phyloP scores from a whole-genome alignment of 2,797 vertebrate species.

The Lindbergichthys nudifrons region DNA sequence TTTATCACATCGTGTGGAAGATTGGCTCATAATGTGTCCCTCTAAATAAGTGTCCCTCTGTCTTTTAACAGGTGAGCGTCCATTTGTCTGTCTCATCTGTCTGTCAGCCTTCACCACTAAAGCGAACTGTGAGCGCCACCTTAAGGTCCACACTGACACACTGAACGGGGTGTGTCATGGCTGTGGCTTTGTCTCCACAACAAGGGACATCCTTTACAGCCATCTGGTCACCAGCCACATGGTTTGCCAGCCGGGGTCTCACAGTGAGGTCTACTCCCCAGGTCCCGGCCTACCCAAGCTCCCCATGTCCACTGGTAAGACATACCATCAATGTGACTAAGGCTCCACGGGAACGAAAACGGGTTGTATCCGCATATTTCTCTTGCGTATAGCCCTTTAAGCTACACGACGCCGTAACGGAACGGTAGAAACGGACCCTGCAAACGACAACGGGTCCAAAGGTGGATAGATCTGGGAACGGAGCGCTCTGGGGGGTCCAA shows the following conservation, averaged over 20 bases:
- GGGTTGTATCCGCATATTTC: too few relatives aligned
- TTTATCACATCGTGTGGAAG: background rate
- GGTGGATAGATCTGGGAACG: too few relatives aligned
- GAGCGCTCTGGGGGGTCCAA: too few relatives aligned
- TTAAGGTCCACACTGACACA: conserved; percentile 97
- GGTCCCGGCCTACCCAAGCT: conserved; percentile 86
- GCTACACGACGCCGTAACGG: too few relatives aligned
- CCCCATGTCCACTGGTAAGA: conserved; percentile 85
- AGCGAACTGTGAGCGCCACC: conserved; percentile 98
- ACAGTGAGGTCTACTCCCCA: conserved; percentile 90
- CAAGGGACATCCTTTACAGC: conserved; percentile 96
- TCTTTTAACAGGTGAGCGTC: conserved; percentile 90
- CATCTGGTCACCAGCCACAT: conserved; percentile 97
- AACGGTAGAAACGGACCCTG: too few relatives aligned
- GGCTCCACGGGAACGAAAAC: too few relatives aligned
- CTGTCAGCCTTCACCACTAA: conserved; percentile 98
- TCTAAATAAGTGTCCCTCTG: conserved; percentile 1
- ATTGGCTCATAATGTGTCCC: background rate
- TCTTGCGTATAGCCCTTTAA: too few relatives aligned
- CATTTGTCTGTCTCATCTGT: conserved; percentile 96
- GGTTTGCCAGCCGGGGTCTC: conserved; percentile 96
- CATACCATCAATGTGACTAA: background rate
- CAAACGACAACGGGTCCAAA: too few relatives aligned
- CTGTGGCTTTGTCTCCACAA: conserved; percentile 96
- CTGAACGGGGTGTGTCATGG: conserved; percentile 95